phyloP scores from a whole-genome alignment of 2,888 invertebrate genomes.

The Yponomeuta malinellus region DNA sequence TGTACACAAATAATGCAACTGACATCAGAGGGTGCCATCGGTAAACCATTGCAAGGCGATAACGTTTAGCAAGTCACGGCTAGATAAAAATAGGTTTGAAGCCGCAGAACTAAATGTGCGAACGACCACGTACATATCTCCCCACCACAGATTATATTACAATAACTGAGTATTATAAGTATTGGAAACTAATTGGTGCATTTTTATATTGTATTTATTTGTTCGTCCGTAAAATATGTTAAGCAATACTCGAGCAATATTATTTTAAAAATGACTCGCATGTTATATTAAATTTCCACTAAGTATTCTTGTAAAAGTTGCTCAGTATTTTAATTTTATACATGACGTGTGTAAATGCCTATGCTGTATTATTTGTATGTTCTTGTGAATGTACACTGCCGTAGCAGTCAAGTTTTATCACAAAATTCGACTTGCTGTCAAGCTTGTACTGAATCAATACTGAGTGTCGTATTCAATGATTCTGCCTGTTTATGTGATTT shows the following conservation, averaged over 20 bases:
- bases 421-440: neutral
- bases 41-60: too few relatives aligned
- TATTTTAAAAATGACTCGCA: neutral
- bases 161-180: neutral
- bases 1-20: too few relatives aligned
- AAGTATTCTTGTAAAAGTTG: slow-evolving; percentile 5
- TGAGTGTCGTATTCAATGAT: too few relatives aligned
- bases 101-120: too few relatives aligned
- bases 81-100: too few relatives aligned
- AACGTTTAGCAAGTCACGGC: too few relatives aligned
- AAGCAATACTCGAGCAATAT: slow-evolving; percentile 1
- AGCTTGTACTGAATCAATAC: neutral
- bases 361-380: neutral
- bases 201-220: neutral
- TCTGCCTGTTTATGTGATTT: too few relatives aligned
- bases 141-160: neutral
- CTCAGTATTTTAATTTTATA: slow-evolving; percentile 5
- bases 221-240: neutral
- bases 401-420: neutral
- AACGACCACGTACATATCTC: neutral
- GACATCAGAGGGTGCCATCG: too few relatives aligned
- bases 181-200: neutral
- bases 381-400: neutral
- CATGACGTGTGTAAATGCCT: neutral
- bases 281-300: neutral